Evolutionary conservation across 2,888 invertebrate species (phyloP).

Genomic region (Cryptosula pallasiana): DNA sequence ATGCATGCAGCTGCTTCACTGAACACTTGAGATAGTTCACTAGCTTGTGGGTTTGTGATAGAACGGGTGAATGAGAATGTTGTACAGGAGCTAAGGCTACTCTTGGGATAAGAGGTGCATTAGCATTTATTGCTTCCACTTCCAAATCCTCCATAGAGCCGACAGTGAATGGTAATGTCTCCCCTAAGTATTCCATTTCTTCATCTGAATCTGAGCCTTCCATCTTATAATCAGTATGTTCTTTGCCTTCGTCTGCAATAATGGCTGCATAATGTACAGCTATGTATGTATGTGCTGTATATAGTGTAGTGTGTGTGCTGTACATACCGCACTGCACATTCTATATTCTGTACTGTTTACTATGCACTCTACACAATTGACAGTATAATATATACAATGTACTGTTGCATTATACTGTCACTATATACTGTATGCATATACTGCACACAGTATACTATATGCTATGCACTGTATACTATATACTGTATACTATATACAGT

Average conservation of each 20-base stretch:
- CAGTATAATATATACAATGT: too few species aligned
- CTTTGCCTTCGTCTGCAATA: neutral
- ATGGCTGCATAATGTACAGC: neutral
- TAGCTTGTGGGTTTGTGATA: neutral
- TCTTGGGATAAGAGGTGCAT: neutral
- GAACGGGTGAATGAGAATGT: neutral
- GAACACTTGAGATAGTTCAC: neutral
- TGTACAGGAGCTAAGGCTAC: neutral
- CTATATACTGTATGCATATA: too few species aligned
- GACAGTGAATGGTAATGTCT: conserved; percentile 1
- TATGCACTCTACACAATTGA: too few species aligned
- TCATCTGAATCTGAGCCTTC: too few species aligned
- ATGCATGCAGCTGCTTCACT: neutral
- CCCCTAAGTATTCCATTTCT: neutral
- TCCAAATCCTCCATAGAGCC: conserved; percentile 5
- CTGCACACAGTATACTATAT: too few species aligned
- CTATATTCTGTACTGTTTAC: too few species aligned
- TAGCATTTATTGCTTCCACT: conserved; percentile 6
- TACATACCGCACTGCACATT: too few species aligned
- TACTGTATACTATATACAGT: too few species aligned
- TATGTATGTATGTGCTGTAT: too few species aligned
- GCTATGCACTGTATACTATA: too few species aligned
- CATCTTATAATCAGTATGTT: neutral
- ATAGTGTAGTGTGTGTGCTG: too few species aligned
- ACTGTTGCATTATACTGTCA: too few species aligned